Percentiles rank a stretch among this genome's conserved stretches.
These are phyloP conservation scores for Dromiciops gliroides DNA, from an alignment of 2,113 vertebrate genomes.

Conservation along the genomic window DNA sequence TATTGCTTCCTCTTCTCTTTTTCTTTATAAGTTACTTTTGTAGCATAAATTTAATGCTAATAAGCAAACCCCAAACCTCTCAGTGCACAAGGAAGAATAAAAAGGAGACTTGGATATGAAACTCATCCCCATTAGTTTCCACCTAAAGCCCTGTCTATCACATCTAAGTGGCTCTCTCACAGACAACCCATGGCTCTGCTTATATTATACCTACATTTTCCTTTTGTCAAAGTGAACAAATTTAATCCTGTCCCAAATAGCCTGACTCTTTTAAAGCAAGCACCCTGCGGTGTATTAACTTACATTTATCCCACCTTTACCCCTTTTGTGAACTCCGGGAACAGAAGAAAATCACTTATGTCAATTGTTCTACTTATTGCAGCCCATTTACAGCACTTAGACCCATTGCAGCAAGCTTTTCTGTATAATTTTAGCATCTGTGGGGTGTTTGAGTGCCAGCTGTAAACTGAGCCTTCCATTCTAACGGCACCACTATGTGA, in stretches of 20 bases:
- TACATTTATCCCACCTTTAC: not conserved
- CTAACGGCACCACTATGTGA: not conserved
- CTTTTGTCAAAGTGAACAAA: not conserved
- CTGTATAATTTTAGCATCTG: conserved; percentile 2
- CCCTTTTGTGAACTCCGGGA: not conserved
- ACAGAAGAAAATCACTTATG: not conserved
- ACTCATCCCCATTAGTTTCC: not conserved
- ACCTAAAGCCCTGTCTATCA: not conserved
- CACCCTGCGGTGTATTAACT: not conserved
- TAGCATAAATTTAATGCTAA: not conserved
- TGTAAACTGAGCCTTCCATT: conserved; percentile 28
- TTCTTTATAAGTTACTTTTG: not conserved
- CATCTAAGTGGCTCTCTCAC: not conserved
- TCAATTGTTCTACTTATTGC: not conserved
- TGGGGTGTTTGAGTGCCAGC: conserved; percentile 32
- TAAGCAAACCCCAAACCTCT: not conserved
- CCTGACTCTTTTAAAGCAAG: conserved; percentile 43
- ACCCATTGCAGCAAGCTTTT: not conserved
- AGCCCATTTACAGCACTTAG: not conserved
- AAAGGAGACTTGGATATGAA: not conserved
- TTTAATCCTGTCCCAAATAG: conserved; percentile 40
- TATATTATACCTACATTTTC: not conserved
- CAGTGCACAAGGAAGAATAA: not conserved
- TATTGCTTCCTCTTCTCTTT: not conserved
- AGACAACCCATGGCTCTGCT: not conserved